Evolutionary conservation across 2,113 vertebrate species (phyloP).

Genomic region (Caloenas nicobarica): DNA sequence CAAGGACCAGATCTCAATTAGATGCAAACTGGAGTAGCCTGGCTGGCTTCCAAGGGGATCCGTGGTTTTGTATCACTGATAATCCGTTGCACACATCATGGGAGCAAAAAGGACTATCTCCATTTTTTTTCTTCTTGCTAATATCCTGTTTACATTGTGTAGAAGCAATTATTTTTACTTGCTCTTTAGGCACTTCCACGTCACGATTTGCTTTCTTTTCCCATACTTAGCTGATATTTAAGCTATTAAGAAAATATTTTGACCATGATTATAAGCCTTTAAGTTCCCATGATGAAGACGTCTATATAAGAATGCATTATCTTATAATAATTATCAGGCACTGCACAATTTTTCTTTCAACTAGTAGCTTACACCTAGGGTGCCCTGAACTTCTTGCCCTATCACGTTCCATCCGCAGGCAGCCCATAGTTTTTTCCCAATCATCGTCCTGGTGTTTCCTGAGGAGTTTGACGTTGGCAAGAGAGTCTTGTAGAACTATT

Average conservation of each 20-base stretch:
- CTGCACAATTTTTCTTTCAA: background rate
- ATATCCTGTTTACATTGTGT: background rate
- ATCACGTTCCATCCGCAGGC: fast-evolving
- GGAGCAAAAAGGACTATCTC: background rate
- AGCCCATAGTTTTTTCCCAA: background rate
- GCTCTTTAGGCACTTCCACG: background rate
- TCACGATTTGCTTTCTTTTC: background rate
- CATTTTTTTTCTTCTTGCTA: background rate
- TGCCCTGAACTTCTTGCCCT: background rate
- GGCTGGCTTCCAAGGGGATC: background rate
- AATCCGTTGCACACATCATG: background rate
- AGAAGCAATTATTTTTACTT: background rate
- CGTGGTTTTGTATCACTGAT: background rate
- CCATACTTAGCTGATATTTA: background rate
- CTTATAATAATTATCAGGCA: background rate
- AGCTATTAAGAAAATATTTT: background rate
- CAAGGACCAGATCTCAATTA: background rate
- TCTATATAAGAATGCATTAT: background rate
- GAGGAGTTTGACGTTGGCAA: background rate
- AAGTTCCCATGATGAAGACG: background rate
- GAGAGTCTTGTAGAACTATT: background rate
- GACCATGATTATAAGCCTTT: background rate
- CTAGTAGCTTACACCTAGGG: background rate
- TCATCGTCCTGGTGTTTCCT: background rate
- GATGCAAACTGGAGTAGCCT: background rate